phyloP scores from a whole-genome alignment of 53 echinoderm and acorn worm species.

The Apostichopus leukothele region DNA sequence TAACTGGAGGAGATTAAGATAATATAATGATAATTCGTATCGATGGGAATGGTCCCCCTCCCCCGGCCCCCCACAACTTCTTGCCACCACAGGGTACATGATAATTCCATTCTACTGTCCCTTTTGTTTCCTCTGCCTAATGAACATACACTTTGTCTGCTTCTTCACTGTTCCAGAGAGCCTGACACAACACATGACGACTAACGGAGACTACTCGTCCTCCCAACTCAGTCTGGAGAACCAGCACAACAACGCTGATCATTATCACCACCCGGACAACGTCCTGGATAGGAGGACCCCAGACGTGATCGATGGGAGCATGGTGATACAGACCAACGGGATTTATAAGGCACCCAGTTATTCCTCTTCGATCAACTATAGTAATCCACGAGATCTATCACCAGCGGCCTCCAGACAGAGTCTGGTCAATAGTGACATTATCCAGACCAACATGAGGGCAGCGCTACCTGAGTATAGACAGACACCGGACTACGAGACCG shows the following conservation, averaged over 20 bases:
- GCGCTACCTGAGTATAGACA: slow-evolving; percentile 81
- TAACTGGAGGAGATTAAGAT: too few species aligned
- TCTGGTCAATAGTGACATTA: slow-evolving; percentile 76
- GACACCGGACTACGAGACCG: slow-evolving; percentile 83
- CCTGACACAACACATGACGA: slow-evolving; percentile 64
- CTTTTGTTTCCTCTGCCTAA: too few species aligned
- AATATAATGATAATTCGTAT: too few species aligned
- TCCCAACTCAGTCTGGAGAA: slow-evolving; percentile 91
- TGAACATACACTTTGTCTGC: too few species aligned
- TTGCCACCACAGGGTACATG: too few species aligned
- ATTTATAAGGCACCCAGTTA: slow-evolving; percentile 43
- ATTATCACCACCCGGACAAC: slow-evolving; percentile 72
- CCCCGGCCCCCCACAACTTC: too few species aligned
- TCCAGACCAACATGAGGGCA: slow-evolving; percentile 61
- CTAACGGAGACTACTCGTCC: slow-evolving; percentile 71
- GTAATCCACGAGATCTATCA: slow-evolving; percentile 73
- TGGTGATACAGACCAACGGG: slow-evolving; percentile 28
- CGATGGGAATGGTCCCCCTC: too few species aligned
- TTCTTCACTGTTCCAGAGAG: slow-evolving; percentile 59
- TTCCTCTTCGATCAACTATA: slow-evolving; percentile 82
- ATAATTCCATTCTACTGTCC: too few species aligned
- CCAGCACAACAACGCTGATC: slow-evolving; percentile 65
- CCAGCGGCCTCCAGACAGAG: slow-evolving; percentile 91
- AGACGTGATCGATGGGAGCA: slow-evolving; percentile 53
- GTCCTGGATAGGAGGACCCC: slow-evolving; percentile 78